Base-by-base conservation (phyloP, 2,888 invertebrate species). In the Mantis religiosa region DNA sequence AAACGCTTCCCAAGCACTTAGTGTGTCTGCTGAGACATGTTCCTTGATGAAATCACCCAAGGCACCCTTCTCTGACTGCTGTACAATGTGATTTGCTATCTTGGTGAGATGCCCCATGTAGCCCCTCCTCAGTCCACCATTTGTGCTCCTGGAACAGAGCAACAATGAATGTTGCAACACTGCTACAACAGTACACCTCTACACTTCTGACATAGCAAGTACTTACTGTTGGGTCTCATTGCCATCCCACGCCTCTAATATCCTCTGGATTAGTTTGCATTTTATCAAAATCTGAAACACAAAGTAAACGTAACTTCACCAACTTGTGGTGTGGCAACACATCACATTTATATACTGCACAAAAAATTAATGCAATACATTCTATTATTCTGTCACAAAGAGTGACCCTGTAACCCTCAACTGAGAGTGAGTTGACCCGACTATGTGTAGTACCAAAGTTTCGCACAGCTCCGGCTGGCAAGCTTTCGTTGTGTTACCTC, bases 201-300 rank as follows among this genome's bases (percentile, higher is more conserved):
- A 20, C 28, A 83, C 8, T 15, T 20, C 15, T n/a, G 9, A 20
- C 83, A 83, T 0, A 83, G 8, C 7, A 2, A 20, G 12, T 85
- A 95, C 97, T 96, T 94, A 97, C 97, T 96, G 96, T 93, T 95
- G 95, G 91, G 95, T 94, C 91, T 96, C 96, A 93, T 97, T 97
- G 91, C 96, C 95, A 92, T 97, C 96, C 95, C 97, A 98, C 88
- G 96, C 96, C 91, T 97, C 96, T 93, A 98, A 94, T 92, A 98
- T 95, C 93, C 96, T 95, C 91, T 96, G 95, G 91, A 98, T 94
- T 92, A 98, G 94, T 92, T 96, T 96, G 93, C 97, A 97, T 92
- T 98, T 96, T 91, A 95, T 93, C 93, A 97, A 95, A 92, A 97
- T 94, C 97, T 98, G 94, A 7, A 94, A 94, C 20, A 83, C 14